These are phyloP conservation scores for Cremastinae sp. DNA, from an alignment of 2,888 invertebrate species.

Conservation along the genomic window DNA sequence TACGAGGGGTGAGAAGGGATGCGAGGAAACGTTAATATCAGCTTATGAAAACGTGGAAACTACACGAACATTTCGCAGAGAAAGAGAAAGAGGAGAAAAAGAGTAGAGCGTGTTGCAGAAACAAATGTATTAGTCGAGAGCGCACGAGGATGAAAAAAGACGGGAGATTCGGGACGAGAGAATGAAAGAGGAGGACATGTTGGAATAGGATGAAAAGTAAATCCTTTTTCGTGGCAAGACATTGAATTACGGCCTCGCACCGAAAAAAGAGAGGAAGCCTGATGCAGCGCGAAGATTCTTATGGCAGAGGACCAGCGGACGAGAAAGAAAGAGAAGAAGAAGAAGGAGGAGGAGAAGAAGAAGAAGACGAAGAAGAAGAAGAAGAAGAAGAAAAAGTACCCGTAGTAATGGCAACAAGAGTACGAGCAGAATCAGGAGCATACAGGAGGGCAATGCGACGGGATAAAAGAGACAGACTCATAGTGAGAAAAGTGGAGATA, in stretches of 20 bases:
- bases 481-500: conserved; percentile 8
- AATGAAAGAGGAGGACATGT: conserved; percentile 22
- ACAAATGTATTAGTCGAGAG: conserved; percentile 52
- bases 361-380: no score
- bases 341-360: no score
- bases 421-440: conserved; percentile 40
- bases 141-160: conserved; percentile 18
- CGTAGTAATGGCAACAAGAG: conserved; percentile 29
- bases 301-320: conserved; percentile 41
- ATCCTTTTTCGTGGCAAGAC: conserved; percentile 56
- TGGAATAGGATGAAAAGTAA: conserved; percentile 44
- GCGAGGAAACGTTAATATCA: not conserved
- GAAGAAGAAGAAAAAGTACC: conserved; percentile 31
- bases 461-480: conserved; percentile 25
- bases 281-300: conserved; percentile 53
- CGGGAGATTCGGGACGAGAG: conserved; percentile 23
- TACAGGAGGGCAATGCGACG: conserved; percentile 25
- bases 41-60: conserved; percentile 4
- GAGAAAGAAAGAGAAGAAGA: no score
- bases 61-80: conserved; percentile 7
- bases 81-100: conserved; percentile 23
- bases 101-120: conserved; percentile 31
- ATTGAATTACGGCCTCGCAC: conserved; percentile 55
- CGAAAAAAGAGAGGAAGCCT: not conserved
- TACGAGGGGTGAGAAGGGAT: conserved; percentile 13